Conservation (phyloP, 2,797 vertebrate genomes). For the Monodelphis domestica region DNA sequence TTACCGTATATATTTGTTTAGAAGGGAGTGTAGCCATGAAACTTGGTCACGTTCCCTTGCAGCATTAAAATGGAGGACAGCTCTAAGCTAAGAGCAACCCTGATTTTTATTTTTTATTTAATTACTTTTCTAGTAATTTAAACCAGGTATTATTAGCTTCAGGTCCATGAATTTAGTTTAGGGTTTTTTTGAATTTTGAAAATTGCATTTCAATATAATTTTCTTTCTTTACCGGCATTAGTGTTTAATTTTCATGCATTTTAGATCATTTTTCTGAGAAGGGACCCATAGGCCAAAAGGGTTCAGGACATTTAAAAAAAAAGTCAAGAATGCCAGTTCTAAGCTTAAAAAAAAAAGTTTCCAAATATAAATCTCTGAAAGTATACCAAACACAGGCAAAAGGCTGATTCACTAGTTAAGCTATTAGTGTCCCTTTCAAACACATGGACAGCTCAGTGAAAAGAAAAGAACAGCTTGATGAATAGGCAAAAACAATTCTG, state of each 20-base stretch:
- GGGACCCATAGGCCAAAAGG: neutral
- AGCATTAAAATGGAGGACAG: conserved; percentile 38
- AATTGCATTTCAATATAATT: neutral
- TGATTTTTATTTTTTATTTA: conserved; percentile 60
- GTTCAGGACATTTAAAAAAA: neutral
- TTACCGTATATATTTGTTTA: conserved; percentile 56
- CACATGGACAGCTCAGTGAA: neutral
- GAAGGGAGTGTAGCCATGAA: conserved; percentile 13
- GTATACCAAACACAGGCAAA: neutral
- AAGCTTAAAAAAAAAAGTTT: neutral
- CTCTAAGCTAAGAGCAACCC: conserved; percentile 63
- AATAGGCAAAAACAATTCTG: no score
- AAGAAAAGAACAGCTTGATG: neutral
- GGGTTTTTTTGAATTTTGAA: neutral
- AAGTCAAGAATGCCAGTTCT: neutral
- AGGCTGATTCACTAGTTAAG: neutral
- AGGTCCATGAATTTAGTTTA: neutral
- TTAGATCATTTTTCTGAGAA: neutral
- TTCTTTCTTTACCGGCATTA: neutral
- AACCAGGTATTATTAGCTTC: neutral
- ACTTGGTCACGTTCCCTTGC: conserved; percentile 8
- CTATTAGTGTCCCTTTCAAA: neutral
- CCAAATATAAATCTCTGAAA: neutral
- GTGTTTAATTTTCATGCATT: neutral
- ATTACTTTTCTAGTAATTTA: conserved; percentile 50